These are phyloP conservation scores for Phallusia fumigata DNA, from an alignment of 23 tunicate species.

Conservation along the genomic window DNA sequence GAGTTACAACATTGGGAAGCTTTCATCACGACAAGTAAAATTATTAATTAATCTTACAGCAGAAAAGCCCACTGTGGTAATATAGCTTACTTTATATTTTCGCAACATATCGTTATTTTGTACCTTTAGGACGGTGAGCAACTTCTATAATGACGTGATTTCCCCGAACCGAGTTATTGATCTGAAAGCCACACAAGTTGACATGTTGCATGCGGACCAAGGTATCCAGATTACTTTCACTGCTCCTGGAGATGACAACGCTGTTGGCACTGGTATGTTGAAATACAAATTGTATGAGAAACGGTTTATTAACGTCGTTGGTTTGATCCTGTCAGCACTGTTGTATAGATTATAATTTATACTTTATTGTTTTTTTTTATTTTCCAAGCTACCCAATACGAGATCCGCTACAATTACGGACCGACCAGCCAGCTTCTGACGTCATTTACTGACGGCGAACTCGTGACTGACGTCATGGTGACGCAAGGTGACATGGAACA, in stretches of 20 bases:
- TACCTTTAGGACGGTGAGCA: too few species aligned
- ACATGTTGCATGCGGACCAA: not conserved
- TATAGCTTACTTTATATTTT: too few species aligned
- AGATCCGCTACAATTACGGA: constrained; percentile 36
- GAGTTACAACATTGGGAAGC: too few species aligned
- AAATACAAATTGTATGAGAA: too few species aligned
- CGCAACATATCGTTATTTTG: too few species aligned
- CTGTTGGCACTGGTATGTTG: constrained; percentile 26
- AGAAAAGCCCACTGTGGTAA: too few species aligned
- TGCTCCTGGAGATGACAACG: constrained; percentile 39
- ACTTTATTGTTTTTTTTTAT: too few species aligned
- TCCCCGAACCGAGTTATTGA: constrained; percentile 27
- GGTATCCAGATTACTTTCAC: constrained; percentile 20
- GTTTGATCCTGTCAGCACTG: too few species aligned
- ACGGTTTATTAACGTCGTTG: too few species aligned
- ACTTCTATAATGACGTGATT: constrained; percentile 2
- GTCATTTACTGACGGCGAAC: not conserved
- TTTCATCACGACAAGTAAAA: too few species aligned
- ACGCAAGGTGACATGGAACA: not conserved
- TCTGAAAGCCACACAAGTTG: constrained; percentile 19
- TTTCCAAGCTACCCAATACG: constrained; percentile 11
- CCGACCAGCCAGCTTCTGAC: not conserved
- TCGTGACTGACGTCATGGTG: not conserved
- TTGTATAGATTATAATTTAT: too few species aligned
- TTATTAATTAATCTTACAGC: too few species aligned